These are phyloP conservation scores for Thereva unica DNA, from an alignment of 2,888 invertebrate species.

Conservation along the genomic window DNA sequence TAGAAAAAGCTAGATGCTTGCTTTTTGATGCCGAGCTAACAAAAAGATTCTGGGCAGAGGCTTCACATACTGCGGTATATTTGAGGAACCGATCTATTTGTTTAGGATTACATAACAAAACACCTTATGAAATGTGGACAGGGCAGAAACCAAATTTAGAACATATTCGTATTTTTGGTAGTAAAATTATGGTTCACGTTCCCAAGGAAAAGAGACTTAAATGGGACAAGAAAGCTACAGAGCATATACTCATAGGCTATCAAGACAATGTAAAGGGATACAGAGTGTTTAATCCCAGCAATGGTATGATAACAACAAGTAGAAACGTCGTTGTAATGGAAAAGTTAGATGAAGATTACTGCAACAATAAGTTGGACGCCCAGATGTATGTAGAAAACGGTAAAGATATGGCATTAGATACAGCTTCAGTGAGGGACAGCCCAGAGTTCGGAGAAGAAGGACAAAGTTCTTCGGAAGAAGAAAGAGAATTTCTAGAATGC, in stretches of 20 bases:
- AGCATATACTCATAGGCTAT: conserved; percentile 9
- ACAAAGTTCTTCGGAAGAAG: too few relatives aligned
- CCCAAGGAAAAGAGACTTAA: conserved; percentile 49
- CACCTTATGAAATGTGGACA: conserved; percentile 48
- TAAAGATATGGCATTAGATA: too few relatives aligned
- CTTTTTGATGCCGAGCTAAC: conserved; percentile 44
- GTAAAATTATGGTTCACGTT: conserved; percentile 47
- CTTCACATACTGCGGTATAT: conserved; percentile 39
- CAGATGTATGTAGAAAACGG: background rate
- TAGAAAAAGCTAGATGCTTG: conserved; percentile 47
- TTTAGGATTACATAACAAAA: conserved; percentile 40
- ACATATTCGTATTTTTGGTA: conserved; percentile 52
- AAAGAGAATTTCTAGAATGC: too few relatives aligned
- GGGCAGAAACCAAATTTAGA: conserved; percentile 47
- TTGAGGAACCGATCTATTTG: conserved; percentile 32
- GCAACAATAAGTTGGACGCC: conserved; percentile 5
- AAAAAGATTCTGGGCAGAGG: conserved; percentile 50
- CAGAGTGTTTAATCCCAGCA: background rate
- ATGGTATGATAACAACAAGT: background rate
- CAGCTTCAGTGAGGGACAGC: too few relatives aligned
- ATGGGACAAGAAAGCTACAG: conserved; percentile 36
- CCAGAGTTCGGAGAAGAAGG: too few relatives aligned
- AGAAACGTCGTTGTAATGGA: conserved; percentile 2
- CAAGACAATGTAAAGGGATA: conserved; percentile 4
- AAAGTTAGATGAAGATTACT: too few relatives aligned